Percentiles rank a stretch among this genome's conserved stretches.
phyloP scores from a whole-genome alignment of 2,888 invertebrate genomes.

The Morpho achilles region DNA sequence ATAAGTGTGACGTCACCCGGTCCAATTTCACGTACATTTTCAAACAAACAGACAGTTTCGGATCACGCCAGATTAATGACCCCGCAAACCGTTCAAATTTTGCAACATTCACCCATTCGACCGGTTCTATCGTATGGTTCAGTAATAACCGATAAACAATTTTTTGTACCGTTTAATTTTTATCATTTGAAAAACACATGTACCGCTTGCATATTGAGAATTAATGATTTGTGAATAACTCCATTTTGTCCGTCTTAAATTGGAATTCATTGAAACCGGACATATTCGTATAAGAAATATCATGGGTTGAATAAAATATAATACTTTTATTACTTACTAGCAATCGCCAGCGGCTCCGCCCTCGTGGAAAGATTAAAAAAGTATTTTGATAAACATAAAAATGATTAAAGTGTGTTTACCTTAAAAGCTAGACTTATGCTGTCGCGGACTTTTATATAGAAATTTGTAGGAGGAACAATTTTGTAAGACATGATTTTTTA shows the following conservation, averaged over 20 bases:
- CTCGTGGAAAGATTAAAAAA: too few relatives aligned
- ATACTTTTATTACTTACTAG: too few relatives aligned
- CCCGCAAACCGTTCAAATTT: conserved; percentile 57
- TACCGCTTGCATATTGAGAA: background rate
- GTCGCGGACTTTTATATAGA: too few relatives aligned
- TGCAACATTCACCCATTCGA: conserved; percentile 50
- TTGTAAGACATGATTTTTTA: too few relatives aligned
- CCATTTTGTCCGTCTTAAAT: background rate
- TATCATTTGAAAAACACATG: conserved; percentile 19
- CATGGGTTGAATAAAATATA: too few relatives aligned
- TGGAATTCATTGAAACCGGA: too few relatives aligned
- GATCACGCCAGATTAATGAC: conserved; percentile 62
- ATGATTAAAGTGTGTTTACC: too few relatives aligned
- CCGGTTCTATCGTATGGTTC: conserved; percentile 37
- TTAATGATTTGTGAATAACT: background rate
- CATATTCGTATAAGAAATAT: too few relatives aligned
- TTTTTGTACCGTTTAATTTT: conserved; percentile 28
- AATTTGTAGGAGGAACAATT: too few relatives aligned
- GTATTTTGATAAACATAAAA: too few relatives aligned
- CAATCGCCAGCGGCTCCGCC: too few relatives aligned
- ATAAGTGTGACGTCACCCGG: background rate
- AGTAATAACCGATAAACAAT: conserved; percentile 57
- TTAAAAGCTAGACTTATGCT: too few relatives aligned
- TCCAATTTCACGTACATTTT: conserved; percentile 17
- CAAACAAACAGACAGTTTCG: conserved; percentile 50